Evolutionary conservation across 1,140 invertebrate species (phyloP).

Genomic region (Scaptomyza montana): DNA sequence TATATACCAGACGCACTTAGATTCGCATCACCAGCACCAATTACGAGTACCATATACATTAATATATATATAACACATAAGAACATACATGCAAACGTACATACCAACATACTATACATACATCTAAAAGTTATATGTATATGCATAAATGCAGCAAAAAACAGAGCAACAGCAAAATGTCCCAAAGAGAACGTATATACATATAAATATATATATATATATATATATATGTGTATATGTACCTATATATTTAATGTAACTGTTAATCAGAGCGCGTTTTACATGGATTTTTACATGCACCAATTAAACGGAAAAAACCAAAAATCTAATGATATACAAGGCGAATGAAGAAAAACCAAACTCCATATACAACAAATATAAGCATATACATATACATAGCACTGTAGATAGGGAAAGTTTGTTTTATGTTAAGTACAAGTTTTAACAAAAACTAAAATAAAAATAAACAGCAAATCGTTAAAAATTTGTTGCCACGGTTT

Average conservation of each 20-base stretch:
- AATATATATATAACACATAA: slow-evolving; percentile 19
- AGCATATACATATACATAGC: slow-evolving; percentile 52
- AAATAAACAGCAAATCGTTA: slow-evolving; percentile 38
- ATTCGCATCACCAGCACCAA: slow-evolving; percentile 70
- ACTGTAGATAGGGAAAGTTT: slow-evolving; percentile 77
- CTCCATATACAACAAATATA: slow-evolving; percentile 43
- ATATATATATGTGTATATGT: slow-evolving; percentile 23
- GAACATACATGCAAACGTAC: too few species aligned
- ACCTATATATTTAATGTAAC: slow-evolving; percentile 51
- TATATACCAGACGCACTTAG: slow-evolving; percentile 57
- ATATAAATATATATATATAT: not conserved
- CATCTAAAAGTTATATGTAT: not conserved
- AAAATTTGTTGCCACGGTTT: slow-evolving; percentile 62
- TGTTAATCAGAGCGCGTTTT: slow-evolving; percentile 70
- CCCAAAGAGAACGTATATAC: slow-evolving; percentile 1
- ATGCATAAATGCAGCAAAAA: slow-evolving; percentile 1
- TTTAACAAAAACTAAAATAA: slow-evolving; percentile 1
- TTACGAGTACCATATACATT: slow-evolving; percentile 34
- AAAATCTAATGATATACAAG: slow-evolving; percentile 48
- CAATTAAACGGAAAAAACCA: slow-evolving; percentile 48
- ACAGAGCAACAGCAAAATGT: slow-evolving; percentile 4
- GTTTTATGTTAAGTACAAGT: slow-evolving; percentile 57
- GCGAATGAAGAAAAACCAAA: slow-evolving; percentile 17
- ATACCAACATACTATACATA: too few species aligned
- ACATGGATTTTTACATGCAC: slow-evolving; percentile 81